These are phyloP conservation scores for Petrolisthes cinctipes DNA, from an alignment of 2,888 invertebrate species.

Conservation along the genomic window DNA sequence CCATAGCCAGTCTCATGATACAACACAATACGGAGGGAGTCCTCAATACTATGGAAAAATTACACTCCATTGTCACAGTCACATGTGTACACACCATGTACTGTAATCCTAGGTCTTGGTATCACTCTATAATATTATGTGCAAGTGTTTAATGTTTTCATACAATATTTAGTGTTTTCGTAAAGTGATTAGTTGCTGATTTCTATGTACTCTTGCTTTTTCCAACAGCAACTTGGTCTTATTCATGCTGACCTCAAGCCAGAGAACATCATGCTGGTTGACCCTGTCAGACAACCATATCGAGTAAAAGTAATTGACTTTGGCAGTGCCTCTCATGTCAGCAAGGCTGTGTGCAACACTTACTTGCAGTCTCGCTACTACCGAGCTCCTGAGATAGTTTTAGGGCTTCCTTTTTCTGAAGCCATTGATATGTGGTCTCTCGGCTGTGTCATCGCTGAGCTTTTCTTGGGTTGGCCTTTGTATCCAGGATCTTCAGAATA, in stretches of 20 bases:
- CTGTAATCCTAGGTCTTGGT: not conserved
- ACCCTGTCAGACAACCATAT: conserved; percentile 97
- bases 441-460: conserved; percentile 98
- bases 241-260: conserved; percentile 99
- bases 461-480: conserved; percentile 99
- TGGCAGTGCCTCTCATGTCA: conserved; percentile 98
- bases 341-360: conserved; percentile 99
- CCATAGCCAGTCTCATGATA: no score
- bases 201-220: conserved; percentile 58
- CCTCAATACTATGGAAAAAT: no score
- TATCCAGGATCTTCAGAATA: conserved; percentile 99
- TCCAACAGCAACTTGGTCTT: conserved; percentile 90
- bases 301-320: conserved; percentile 99
- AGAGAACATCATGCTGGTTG: conserved; percentile 99
- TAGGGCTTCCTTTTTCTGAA: conserved; percentile 98
- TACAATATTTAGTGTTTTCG: not conserved
- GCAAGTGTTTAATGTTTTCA: not conserved
- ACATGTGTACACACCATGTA: no score
- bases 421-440: conserved; percentile 99
- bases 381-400: conserved; percentile 95
- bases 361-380: conserved; percentile 99
- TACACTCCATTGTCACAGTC: no score
- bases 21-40: no score
- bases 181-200: not conserved
- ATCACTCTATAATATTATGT: not conserved